Percentiles rank a stretch among this genome's conserved stretches.
Evolutionary conservation across 2,888 invertebrate species (phyloP).

Genomic region (Sphaerophoria taeniata): DNA sequence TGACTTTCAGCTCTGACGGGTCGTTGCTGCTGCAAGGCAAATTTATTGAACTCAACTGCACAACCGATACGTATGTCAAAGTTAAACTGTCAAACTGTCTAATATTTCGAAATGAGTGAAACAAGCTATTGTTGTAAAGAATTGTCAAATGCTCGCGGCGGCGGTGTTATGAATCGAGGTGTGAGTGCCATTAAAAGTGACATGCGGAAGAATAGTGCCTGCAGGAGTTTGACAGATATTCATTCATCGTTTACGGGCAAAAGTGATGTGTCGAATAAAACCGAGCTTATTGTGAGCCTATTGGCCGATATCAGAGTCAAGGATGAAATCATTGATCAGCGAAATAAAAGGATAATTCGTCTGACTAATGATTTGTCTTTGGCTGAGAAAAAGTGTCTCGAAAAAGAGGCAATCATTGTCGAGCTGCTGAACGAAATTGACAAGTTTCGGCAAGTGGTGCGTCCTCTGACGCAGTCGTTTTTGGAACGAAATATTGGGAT

Average conservation of each 20-base stretch:
- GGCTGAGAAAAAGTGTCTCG: conserved; percentile 80
- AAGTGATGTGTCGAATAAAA: conserved; percentile 34
- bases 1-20: conserved; percentile 56
- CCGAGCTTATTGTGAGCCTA: conserved; percentile 75
- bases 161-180: conserved; percentile 45
- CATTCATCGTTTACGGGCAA: conserved; percentile 19
- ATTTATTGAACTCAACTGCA: background rate
- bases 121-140: conserved; percentile 33
- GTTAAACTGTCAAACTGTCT: conserved; percentile 68
- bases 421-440: conserved; percentile 93
- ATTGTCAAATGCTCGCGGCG: conserved; percentile 46
- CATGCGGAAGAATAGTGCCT: conserved; percentile 56
- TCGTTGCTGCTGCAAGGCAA: conserved; percentile 50
- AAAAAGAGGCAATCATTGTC: conserved; percentile 90
- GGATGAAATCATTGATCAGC: conserved; percentile 77
- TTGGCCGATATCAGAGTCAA: conserved; percentile 77
- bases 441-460: conserved; percentile 90
- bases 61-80: background rate
- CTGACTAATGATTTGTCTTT: conserved; percentile 78
- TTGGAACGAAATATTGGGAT: conserved; percentile 83
- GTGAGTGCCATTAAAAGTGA: conserved; percentile 55
- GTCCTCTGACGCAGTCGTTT: conserved; percentile 87
- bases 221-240: conserved; percentile 62
- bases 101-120: conserved; percentile 61
- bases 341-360: conserved; percentile 78